Evolutionary conservation across 1,140 invertebrate genomes (phyloP).

Genomic region (Leptinotarsa undecemlineata): DNA sequence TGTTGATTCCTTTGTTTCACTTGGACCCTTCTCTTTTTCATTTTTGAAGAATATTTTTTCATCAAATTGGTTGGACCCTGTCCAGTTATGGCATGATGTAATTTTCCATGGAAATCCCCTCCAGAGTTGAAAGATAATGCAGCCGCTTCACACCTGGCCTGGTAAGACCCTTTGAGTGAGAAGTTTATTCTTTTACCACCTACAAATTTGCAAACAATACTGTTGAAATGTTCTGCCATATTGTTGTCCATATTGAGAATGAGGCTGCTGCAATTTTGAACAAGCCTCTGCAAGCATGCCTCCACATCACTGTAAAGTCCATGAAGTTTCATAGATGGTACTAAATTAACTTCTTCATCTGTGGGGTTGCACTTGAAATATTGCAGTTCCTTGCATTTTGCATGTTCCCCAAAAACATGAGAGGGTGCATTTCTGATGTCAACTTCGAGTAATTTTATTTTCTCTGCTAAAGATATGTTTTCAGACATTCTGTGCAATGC

Average conservation of each 20-base stretch:
- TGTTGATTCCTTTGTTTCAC: too few species aligned
- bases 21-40: too few species aligned
- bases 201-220: conserved; percentile 47
- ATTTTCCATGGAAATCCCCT: too few species aligned
- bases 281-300: conserved; percentile 13
- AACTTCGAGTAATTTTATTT: conserved; percentile 32
- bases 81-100: too few species aligned
- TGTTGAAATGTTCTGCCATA: conserved; percentile 52
- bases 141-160: conserved; percentile 44
- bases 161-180: conserved; percentile 42
- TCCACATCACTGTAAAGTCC: conserved; percentile 29
- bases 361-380: conserved; percentile 30
- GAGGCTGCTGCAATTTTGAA: conserved; percentile 41
- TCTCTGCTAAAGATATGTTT: not conserved
- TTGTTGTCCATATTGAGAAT: conserved; percentile 54
- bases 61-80: too few species aligned
- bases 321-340: conserved; percentile 37
- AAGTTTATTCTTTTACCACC: conserved; percentile 54
- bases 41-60: too few species aligned
- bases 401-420: conserved; percentile 55
- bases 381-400: conserved; percentile 40
- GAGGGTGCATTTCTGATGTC: conserved; percentile 46
- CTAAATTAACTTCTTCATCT: conserved; percentile 34
- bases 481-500: too few species aligned
- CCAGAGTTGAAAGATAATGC: conserved; percentile 45